phyloP scores from a whole-genome alignment of 64 coral and sea anemone genomes.

The Actinia tenebrosa region DNA sequence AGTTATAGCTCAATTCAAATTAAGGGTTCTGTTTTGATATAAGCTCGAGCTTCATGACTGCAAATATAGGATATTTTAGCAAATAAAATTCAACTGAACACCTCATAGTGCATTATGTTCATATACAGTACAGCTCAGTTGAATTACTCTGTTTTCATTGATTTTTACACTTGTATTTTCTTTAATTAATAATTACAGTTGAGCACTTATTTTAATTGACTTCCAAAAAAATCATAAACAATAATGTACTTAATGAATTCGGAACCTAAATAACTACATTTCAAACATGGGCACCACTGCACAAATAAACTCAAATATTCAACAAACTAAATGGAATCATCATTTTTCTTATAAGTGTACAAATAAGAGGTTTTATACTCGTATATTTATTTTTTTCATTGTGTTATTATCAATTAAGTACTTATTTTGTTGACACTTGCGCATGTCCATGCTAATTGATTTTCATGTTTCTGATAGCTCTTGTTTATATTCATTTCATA shows the following conservation, averaged over 20 bases:
- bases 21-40: background rate
- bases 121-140: background rate
- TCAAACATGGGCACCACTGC: background rate
- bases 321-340: background rate
- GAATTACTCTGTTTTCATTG: background rate
- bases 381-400: background rate
- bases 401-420: conserved; percentile 7
- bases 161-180: background rate
- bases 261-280: background rate
- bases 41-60: too few relatives aligned
- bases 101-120: background rate
- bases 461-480: conserved; percentile 3
- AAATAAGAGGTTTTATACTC: background rate
- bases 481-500: conserved; percentile 4
- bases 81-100: background rate
- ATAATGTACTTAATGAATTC: background rate
- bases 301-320: background rate
- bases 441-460: background rate
- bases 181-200: background rate
- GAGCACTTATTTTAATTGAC: background rate
- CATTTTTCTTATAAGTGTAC: background rate
- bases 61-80: too few relatives aligned
- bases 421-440: background rate
- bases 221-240: background rate
- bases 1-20: too few relatives aligned